These are phyloP conservation scores for Meliscaeva auricollis DNA, from an alignment of 2,888 invertebrate genomes.

Conservation along the genomic window DNA sequence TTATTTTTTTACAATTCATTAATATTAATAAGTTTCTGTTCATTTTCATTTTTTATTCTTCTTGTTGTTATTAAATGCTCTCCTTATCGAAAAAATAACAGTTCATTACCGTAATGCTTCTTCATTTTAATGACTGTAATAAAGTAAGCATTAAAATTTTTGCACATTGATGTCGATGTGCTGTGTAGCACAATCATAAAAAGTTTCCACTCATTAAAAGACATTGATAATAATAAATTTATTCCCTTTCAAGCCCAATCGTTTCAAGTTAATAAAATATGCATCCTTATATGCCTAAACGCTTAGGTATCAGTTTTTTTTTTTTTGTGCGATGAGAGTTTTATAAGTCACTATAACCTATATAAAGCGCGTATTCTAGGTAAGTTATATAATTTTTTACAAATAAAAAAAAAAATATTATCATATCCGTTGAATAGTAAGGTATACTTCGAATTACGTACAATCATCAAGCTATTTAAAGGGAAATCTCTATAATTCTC, in stretches of 20 bases:
- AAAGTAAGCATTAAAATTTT: slow-evolving; percentile 53
- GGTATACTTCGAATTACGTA: background rate
- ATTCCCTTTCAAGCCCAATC: slow-evolving; percentile 38
- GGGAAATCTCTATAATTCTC: slow-evolving; percentile 44
- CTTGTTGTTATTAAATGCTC: background rate
- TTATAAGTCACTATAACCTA: background rate
- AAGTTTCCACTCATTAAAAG: slow-evolving; percentile 56
- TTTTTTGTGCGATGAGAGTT: no score
- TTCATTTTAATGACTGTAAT: slow-evolving; percentile 52
- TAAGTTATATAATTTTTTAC: slow-evolving; percentile 10
- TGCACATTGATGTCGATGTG: slow-evolving; percentile 22
- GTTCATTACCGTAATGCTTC: slow-evolving; percentile 50
- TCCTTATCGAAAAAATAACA: slow-evolving; percentile 47
- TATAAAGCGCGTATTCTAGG: background rate
- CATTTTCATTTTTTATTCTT: background rate
- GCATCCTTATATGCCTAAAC: slow-evolving; percentile 38
- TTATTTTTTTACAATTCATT: slow-evolving; percentile 10
- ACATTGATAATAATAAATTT: slow-evolving; percentile 47
- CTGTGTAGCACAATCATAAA: slow-evolving; percentile 47
- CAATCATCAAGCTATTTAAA: background rate
- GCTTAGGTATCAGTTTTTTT: background rate
- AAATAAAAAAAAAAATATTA: background rate
- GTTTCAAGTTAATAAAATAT: slow-evolving; percentile 44
- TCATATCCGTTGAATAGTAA: no score
- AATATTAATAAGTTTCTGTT: slow-evolving; percentile 31